Percentiles rank a stretch among this genome's conserved stretches.
These are phyloP conservation scores for Chionodraco myersi DNA, from an alignment of 2,113 vertebrate species.

Conservation along the genomic window DNA sequence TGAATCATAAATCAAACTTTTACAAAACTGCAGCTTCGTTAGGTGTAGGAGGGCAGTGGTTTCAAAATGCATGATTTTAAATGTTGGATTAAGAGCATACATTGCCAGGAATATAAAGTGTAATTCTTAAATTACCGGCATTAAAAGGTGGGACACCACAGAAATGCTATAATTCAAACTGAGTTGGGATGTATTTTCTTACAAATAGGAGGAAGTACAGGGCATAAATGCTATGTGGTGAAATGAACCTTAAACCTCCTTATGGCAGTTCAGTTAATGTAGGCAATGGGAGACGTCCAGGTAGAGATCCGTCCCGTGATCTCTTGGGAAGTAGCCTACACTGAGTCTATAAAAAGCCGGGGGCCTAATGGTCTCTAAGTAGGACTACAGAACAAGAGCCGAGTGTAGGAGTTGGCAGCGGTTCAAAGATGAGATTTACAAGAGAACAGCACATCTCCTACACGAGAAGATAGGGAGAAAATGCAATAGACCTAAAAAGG, in stretches of 20 bases:
- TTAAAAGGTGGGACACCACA: too few species aligned
- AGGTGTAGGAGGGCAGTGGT: not conserved
- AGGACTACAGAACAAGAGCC: constrained; percentile 66
- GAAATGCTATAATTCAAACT: too few species aligned
- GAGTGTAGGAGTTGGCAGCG: constrained; percentile 59
- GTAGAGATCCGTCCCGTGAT: constrained; percentile 44
- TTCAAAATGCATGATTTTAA: too few species aligned
- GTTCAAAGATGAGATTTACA: constrained; percentile 63
- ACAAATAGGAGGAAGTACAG: not conserved
- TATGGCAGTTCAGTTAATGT: not conserved
- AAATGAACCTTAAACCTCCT: not conserved
- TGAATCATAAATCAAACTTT: not conserved
- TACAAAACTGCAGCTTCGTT: not conserved
- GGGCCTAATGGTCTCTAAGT: constrained; percentile 70
- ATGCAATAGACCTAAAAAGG: constrained; percentile 54
- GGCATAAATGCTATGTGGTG: fast-evolving
- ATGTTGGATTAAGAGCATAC: too few species aligned
- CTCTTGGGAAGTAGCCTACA: constrained; percentile 63
- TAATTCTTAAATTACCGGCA: too few species aligned
- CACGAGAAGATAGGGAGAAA: constrained; percentile 51
- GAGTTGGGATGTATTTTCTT: not conserved
- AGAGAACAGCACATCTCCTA: constrained; percentile 61
- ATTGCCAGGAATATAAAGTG: too few species aligned
- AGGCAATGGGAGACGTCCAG: constrained; percentile 41
- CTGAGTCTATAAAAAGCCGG: constrained; percentile 73